Evolutionary conservation across 2,797 vertebrate species (phyloP), one percentile per base, ranked within the genome.

Genomic region (Heliangelus exortis): DNA sequence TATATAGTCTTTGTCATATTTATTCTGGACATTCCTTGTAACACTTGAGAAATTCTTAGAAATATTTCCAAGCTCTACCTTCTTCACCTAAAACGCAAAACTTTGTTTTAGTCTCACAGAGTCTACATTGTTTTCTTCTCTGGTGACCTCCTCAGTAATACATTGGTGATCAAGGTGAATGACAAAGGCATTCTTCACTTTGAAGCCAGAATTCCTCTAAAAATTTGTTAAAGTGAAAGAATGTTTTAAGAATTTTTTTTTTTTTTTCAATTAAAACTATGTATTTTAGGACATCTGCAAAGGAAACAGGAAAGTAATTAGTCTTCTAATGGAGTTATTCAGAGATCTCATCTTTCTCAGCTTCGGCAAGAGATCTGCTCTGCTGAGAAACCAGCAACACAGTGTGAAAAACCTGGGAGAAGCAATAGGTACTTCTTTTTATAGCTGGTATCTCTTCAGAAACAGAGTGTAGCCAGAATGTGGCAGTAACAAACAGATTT

Each of bases 351-450:
- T 94, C 83, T 92, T 86, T 79, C 83, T 84, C 78, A 92, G 76
- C 74, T 95, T 95, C 62, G 63, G 55, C 66, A 76, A 66, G 74
- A 81, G 84, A 88, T 82, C 48, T 90, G 63, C 45, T 90, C 12
- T 79, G 6, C 67, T 79, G 87, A 88, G 93, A 92, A 95, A 95
- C n/a, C 74, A 88, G 71, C 90, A 92, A 73, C 67, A 51, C 41
- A 62, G 66, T 59, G 77, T 93, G 93, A 95, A 93, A 92, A 92
- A 88, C 89, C 62, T 92, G 71, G 83, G 93, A 71, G 90, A 96
- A 95, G 91, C 94, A 95, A 96, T 91, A 96, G 93, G 77, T 95
- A 74, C 81, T 95, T 95, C 82, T 96, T 95, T 96, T 95, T 95
- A 91, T 95, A 95, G 91, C 77, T 84, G 43, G 1, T 96, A 54